These are phyloP conservation scores for Ornithoptera alexandrae DNA, from an alignment of 2,888 invertebrate species.

Conservation along the genomic window DNA sequence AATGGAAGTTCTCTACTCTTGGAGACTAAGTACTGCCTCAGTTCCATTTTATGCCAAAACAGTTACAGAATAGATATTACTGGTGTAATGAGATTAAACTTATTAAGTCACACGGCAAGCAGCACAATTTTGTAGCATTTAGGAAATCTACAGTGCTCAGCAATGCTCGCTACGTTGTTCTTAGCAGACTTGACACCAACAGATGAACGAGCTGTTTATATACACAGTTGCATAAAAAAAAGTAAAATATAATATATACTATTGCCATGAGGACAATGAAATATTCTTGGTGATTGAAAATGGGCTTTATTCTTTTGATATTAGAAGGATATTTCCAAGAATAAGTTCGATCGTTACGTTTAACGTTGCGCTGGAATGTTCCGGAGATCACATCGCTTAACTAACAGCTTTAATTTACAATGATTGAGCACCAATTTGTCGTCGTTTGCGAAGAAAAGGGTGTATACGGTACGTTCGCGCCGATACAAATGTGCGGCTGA, in stretches of 20 bases:
- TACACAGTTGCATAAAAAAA: too few relatives aligned
- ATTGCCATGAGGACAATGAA: not conserved
- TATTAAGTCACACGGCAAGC: too few relatives aligned
- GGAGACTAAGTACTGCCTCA: too few relatives aligned
- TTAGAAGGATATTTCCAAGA: not conserved
- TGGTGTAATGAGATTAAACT: too few relatives aligned
- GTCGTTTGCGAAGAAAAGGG: slow-evolving; percentile 28
- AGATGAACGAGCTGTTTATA: too few relatives aligned
- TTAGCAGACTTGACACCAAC: too few relatives aligned
- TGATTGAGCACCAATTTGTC: slow-evolving; percentile 34
- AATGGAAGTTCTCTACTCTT: not conserved
- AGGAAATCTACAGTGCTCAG: too few relatives aligned
- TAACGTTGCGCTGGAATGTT: not conserved
- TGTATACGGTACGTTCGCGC: slow-evolving; percentile 38
- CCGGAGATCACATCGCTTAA: slow-evolving; percentile 11
- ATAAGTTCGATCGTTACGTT: not conserved
- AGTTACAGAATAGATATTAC: too few relatives aligned
- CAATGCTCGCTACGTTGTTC: too few relatives aligned
- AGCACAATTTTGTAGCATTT: too few relatives aligned
- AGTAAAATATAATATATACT: too few relatives aligned
- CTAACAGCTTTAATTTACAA: slow-evolving; percentile 29
- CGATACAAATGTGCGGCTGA: slow-evolving; percentile 75
- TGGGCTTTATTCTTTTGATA: not conserved
- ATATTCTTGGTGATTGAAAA: not conserved
- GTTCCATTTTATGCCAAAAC: too few relatives aligned